Percentiles rank a stretch among this genome's conserved stretches.
Evolutionary conservation across 2,797 vertebrate species (phyloP).

Genomic region (Dryobates pubescens): DNA sequence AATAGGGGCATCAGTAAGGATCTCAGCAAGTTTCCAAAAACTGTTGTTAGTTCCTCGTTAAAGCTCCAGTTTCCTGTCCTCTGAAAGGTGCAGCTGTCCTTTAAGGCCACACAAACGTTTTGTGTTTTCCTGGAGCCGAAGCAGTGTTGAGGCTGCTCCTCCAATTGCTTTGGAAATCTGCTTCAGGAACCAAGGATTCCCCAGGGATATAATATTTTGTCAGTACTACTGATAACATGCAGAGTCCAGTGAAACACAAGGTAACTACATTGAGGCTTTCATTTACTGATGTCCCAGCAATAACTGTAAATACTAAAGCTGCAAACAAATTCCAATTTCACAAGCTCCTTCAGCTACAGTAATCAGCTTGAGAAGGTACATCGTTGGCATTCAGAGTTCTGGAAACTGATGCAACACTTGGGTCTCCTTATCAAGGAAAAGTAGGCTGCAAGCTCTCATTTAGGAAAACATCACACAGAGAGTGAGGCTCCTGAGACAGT

Average conservation of each 20-base stretch:
- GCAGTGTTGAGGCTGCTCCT: not conserved
- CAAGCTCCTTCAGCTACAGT: not conserved
- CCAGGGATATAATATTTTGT: not conserved
- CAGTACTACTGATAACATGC: not conserved
- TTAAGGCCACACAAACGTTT: not conserved
- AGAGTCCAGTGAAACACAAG: not conserved
- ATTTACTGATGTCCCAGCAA: not conserved
- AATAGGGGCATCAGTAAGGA: not conserved
- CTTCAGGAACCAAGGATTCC: not conserved
- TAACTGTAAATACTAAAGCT: not conserved
- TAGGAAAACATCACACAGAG: not conserved
- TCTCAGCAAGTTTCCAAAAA: not conserved
- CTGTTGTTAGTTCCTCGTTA: not conserved
- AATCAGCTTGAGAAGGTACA: not conserved
- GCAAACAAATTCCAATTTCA: not conserved
- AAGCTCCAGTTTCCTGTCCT: not conserved
- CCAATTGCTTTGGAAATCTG: not conserved
- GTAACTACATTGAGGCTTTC: not conserved
- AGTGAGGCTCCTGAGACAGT: not conserved
- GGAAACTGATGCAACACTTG: not conserved
- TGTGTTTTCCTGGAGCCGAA: not conserved
- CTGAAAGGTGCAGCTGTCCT: not conserved
- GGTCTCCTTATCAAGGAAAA: not conserved
- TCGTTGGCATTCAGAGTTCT: not conserved
- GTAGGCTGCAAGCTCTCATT: not conserved